These are phyloP conservation scores for Catalaphyllia jardinei DNA, from an alignment of 64 coral and sea anemone genomes.

Conservation along the genomic window DNA sequence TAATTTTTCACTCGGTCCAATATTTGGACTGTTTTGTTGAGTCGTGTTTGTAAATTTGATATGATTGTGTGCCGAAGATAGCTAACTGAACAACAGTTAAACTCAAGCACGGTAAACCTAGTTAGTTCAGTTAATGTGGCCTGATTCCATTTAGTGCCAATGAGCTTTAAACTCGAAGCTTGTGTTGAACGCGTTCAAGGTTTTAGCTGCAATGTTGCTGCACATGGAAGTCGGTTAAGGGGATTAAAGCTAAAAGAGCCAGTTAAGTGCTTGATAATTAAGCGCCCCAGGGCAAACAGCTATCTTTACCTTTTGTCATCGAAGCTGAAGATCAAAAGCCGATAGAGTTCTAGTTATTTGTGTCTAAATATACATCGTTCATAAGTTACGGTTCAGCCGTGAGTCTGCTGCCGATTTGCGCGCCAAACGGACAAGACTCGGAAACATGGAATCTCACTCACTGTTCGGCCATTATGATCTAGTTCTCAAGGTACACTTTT, in stretches of 20 bases:
- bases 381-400: too few species aligned
- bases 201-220: background rate
- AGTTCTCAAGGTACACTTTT: background rate
- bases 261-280: constrained; percentile 33
- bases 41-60: constrained; percentile 39
- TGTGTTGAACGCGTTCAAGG: background rate
- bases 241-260: background rate
- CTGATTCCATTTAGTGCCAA: background rate
- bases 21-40: constrained; percentile 42
- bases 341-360: constrained; percentile 32
- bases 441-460: background rate
- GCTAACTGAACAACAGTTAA: constrained; percentile 8
- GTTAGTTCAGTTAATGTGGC: background rate
- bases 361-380: background rate
- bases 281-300: constrained; percentile 30
- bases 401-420: background rate
- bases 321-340: constrained; percentile 37
- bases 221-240: background rate
- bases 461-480: background rate
- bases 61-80: constrained; percentile 35
- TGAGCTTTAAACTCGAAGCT: background rate
- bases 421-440: too few species aligned
- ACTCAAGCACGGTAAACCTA: background rate
- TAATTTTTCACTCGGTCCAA: constrained; percentile 25
- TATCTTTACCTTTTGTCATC: constrained; percentile 30